Evolutionary conservation across 2,797 vertebrate genomes (phyloP).

Genomic region (Protonibea diacanthus): DNA sequence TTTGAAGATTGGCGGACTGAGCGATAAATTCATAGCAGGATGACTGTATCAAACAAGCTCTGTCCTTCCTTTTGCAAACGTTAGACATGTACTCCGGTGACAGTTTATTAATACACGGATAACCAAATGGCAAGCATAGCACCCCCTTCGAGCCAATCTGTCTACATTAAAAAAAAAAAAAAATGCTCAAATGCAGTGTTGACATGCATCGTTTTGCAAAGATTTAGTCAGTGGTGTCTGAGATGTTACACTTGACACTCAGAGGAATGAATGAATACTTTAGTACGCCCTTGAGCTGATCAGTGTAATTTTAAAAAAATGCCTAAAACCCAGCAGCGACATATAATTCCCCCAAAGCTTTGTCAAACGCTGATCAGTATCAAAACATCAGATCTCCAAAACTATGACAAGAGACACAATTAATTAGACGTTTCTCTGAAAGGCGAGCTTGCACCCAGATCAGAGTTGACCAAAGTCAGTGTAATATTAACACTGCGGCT

Average conservation of each 20-base stretch:
- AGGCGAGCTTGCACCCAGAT: slow-evolving; percentile 38
- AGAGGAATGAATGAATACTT: slow-evolving; percentile 31
- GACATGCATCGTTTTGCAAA: slow-evolving; percentile 27
- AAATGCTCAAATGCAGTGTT: slow-evolving; percentile 33
- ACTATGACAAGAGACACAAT: slow-evolving; percentile 34
- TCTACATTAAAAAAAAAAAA: slow-evolving; percentile 40
- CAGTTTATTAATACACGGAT: slow-evolving; percentile 49
- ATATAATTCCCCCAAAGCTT: slow-evolving; percentile 28
- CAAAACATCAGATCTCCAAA: slow-evolving; percentile 45
- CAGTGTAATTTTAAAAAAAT: slow-evolving; percentile 37
- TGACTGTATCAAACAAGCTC: slow-evolving; percentile 13
- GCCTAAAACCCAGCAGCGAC: slow-evolving; percentile 24
- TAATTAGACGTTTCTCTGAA: slow-evolving; percentile 50
- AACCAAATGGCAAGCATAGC: slow-evolving; percentile 32
- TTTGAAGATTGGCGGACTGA: slow-evolving; percentile 2
- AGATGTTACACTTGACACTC: slow-evolving; percentile 22
- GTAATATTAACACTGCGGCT: slow-evolving; percentile 37
- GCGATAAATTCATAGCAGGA: slow-evolving; percentile 31
- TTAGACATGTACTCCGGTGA: slow-evolving; percentile 30
- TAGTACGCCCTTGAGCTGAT: slow-evolving; percentile 25
- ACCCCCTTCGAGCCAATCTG: slow-evolving; percentile 25
- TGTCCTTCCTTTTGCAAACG: slow-evolving; percentile 13
- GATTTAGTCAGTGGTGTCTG: slow-evolving; percentile 10
- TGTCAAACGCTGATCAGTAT: slow-evolving; percentile 48
- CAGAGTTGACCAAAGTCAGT: slow-evolving; percentile 20